Evolutionary conservation across 1,140 invertebrate genomes (phyloP).

Genomic region (Bacillus rossius): DNA sequence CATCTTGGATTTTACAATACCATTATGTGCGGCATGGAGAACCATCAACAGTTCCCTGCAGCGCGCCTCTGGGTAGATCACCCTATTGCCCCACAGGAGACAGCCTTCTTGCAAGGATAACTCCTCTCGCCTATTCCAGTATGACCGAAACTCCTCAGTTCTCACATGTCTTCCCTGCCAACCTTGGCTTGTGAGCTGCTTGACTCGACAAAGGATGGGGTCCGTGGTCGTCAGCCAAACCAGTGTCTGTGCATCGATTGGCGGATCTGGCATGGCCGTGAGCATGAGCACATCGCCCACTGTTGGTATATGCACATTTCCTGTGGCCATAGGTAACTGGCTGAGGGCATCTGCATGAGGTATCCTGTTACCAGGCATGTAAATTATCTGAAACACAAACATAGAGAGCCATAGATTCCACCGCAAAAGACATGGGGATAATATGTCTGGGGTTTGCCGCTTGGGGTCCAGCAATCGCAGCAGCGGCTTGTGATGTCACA

Average conservation of each 20-base stretch:
- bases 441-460: neutral
- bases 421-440: neutral
- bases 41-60: slow-evolving; percentile 24
- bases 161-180: no score
- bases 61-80: slow-evolving; percentile 29
- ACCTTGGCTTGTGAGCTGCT: no score
- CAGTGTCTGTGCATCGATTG: no score
- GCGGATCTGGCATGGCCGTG: no score
- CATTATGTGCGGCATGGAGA: slow-evolving; percentile 34
- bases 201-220: no score
- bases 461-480: slow-evolving; percentile 1
- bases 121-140: neutral
- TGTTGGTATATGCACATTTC: no score
- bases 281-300: no score
- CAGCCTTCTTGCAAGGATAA: neutral
- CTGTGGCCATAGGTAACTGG: no score
- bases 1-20: slow-evolving; percentile 36
- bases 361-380: no score
- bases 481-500: slow-evolving; percentile 38
- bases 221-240: no score
- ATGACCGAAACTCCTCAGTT: neutral
- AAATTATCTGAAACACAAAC: no score
- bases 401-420: neutral
- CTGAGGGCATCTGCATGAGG: no score
- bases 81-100: slow-evolving; percentile 17